A percentile compares a stretch with the other conserved stretches of the same genome.
phyloP scores from a whole-genome alignment of 2,888 invertebrate species.

The Drosophila quinaria region DNA sequence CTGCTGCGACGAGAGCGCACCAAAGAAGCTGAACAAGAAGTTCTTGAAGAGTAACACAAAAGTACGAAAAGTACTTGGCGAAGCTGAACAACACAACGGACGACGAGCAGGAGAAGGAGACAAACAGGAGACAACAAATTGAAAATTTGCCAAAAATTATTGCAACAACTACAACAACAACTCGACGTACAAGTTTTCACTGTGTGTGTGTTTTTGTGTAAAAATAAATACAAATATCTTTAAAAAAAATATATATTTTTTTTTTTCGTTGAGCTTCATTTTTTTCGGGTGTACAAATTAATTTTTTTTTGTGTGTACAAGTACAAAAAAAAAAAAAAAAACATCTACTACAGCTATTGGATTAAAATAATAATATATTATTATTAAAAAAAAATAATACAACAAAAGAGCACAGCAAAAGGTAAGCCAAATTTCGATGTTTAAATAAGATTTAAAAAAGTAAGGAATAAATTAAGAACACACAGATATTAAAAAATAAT shows the following conservation, averaged over 20 bases:
- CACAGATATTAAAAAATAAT: background rate
- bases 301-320: conserved; percentile 10
- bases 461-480: background rate
- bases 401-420: conserved; percentile 17
- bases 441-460: background rate
- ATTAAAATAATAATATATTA: conserved; percentile 30
- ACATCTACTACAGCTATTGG: conserved; percentile 27
- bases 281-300: conserved; percentile 38
- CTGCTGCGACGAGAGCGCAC: conserved; percentile 11
- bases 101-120: background rate
- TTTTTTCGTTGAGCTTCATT: conserved; percentile 23
- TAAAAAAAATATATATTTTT: background rate
- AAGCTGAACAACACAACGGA: background rate
- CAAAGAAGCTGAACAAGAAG: background rate
- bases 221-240: background rate
- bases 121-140: background rate
- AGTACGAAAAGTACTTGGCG: background rate
- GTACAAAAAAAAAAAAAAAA: conserved; percentile 5
- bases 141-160: background rate
- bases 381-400: background rate
- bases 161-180: background rate
- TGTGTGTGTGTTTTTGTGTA: conserved; percentile 8
- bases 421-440: conserved; percentile 29
- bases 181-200: background rate
- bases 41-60: background rate